Base-by-base conservation (phyloP, 2,888 invertebrate species). In the Aspidapion aeneum region DNA sequence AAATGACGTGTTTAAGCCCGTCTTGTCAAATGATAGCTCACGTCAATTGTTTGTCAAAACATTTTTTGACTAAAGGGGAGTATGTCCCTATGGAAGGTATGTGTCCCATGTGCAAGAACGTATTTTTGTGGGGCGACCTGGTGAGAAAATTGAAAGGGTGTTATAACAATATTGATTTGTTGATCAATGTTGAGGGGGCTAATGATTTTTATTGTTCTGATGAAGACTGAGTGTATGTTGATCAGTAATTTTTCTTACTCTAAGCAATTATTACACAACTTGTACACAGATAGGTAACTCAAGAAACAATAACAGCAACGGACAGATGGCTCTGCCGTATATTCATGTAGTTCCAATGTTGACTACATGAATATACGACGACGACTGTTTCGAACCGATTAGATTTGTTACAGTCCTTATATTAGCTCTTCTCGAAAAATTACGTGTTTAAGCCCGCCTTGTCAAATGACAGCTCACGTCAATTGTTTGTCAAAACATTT, bases 121-220 rank as follows among this genome's bases (percentile, higher is more conserved):
- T 79, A 3, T 75, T 92, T 19, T 83, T 91, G 58, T 96, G 96
- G 96, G 92, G 93, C 5, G 91, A 93, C 75, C 78, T 95, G 59
- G 85, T 96, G 21, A 82, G 88, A 58, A 90, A 88, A 75, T 87
- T 87, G 79, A 86, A 86, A 59, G 88, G 90, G 0, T 88, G 87
- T 74, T 82, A 82, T 69, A 76, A 71, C 62, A 74, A 73, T 66
- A 64, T 71, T 12, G 74, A 77, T 69, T 55, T 78, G 18, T 67
- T 67, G 58, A 70, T 77, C 51, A 70, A 74, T 63, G 67, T 71
- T 35, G 69, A 73, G 55, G 62, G 68, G 49, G 73, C 64, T 1
- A 71, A 74, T 68, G 71, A 73, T 64, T 74, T 75, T 72, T 75
- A 73, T 66, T 67, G 67, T 64, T 76, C 76, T 21, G 78, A 76